Evolutionary conservation across 2,113 vertebrate genomes (phyloP), one percentile per base, ranked within the genome.

Genomic region (Pteronura brasiliensis): DNA sequence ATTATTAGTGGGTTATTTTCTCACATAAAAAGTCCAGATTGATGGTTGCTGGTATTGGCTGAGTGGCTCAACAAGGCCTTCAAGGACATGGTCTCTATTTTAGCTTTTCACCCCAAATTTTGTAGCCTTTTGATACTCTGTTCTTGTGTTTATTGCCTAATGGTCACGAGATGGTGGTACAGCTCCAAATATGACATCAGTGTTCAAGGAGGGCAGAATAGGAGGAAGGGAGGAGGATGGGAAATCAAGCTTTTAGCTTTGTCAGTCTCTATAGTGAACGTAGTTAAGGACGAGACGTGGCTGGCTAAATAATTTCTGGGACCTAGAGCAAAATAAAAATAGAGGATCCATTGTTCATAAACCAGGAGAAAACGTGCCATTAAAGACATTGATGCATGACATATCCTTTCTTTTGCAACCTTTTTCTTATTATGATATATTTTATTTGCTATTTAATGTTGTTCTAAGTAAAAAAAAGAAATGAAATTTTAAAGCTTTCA

Each of bases 401-500:
- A 47, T 31, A 69, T 55, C 20, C 27, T 93, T 83, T 39, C 44
- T 79, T 89, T 25, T 81, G 14, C 29, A 92, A 34, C 21, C 20
- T 25, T n/a, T n/a, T n/a, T 76, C 15, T 72, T 47, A 61, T 52
- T 23, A 7, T 25, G 10, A 81, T 55, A 7, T 52, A 18, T 96
- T 92, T 96, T 96, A 65, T 47, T 91, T 95, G 29, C 71, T 61
- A 89, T 76, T 91, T 84, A 61, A 69, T 76, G 47, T 49, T 88
- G 5, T 92, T 89, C 14, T 47, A 92, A 84, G 44, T 29, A 77
- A 95, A 57, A n/a, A n/a, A 5, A 36, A 88, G 63, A 92, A 69
- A 69, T 55, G 57, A 79, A 90, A 72, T 52, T 18, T 92, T 72
- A 34, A 88, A 65, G 18, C 59, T 31, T 52, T 59, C 47, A 6